Evolutionary conservation across 2,888 invertebrate species (phyloP), one percentile per base, ranked within the genome.

Genomic region (Rhagophthalmus giganteus): DNA sequence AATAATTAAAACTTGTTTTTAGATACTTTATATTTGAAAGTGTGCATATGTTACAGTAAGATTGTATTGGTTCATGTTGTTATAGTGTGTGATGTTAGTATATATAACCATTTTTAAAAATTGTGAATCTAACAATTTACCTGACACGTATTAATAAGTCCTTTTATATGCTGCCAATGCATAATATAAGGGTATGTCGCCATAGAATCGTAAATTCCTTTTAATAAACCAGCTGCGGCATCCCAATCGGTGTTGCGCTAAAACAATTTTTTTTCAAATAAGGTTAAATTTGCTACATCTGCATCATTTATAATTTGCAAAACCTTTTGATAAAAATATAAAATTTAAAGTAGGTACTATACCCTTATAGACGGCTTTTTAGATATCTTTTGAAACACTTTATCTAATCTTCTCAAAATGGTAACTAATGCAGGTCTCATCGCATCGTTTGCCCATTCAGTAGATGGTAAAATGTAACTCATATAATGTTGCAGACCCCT

Each of bases 211-310:
- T 97, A 96, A 10, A 97, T 87, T 34, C 96, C 98, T 78, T 92
- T 94, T 1, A 99, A 77, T 37, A 99, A 79, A 11, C 91, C 90
- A 32, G 94, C 92, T 0, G 98, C 95, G 0, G 98, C 95, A 68
- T 94, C 92, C 98, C 98, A 99, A 69, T 98, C 96, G 0, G 94
- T 92, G 60, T 95, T 93, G 64, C 95, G 82, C 88, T 92, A 74
- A 30, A 76, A 74, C 58, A 42, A 14, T 20, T 20, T 15, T 9
- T 26, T 20, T 42, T 33, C 13, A 15, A 11, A 30, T 26, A 2
- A 5, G 9, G 31, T 31, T 11, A 27, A 27, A 27, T 8, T n/a
- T n/a, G n/a, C n/a, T n/a, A n/a, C n/a, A n/a, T n/a, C n/a, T n/a
- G n/a, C n/a, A n/a, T n/a, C n/a, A n/a, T n/a, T n/a, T n/a, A 27